These are phyloP conservation scores for Calephelis nemesis DNA, from an alignment of 1,140 invertebrate genomes.

Conservation along the genomic window DNA sequence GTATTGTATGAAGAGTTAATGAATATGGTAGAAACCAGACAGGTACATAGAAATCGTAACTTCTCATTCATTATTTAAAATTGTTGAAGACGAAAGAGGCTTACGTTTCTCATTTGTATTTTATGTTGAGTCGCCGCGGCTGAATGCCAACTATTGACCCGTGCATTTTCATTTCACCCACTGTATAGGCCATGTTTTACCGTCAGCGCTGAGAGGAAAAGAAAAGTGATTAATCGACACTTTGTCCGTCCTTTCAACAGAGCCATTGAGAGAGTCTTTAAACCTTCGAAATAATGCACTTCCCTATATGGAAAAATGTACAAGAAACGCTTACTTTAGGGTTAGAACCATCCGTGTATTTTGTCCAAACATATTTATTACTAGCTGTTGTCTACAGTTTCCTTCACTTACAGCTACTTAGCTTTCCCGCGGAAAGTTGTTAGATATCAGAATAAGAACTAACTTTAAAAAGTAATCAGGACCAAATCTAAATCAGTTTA, in stretches of 20 bases:
- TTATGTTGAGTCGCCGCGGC: slow-evolving; percentile 3
- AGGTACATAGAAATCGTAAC: too few species aligned
- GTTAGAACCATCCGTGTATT: background rate
- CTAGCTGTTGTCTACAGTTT: too few species aligned
- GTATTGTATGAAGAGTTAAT: too few species aligned
- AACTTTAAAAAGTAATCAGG: too few species aligned
- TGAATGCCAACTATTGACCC: slow-evolving; percentile 16
- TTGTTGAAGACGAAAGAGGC: background rate
- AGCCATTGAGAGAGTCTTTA: slow-evolving; percentile 22
- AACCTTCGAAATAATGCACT: slow-evolving; percentile 1
- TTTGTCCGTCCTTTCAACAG: slow-evolving; percentile 38
- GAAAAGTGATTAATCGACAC: slow-evolving; percentile 64
- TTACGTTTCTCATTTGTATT: background rate
- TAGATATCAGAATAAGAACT: too few species aligned
- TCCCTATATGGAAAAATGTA: background rate
- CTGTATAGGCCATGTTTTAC: slow-evolving; percentile 21
- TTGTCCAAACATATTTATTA: too few species aligned
- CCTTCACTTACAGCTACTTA: too few species aligned
- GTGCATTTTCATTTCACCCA: slow-evolving; percentile 16
- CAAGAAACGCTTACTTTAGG: background rate
- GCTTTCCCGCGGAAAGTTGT: too few species aligned
- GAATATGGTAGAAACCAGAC: too few species aligned
- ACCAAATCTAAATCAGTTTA: too few species aligned
- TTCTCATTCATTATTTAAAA: too few species aligned
- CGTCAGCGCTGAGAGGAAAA: slow-evolving; percentile 38